phyloP scores from a whole-genome alignment of 2,113 vertebrate species.

The Notarius quadriscutis region DNA sequence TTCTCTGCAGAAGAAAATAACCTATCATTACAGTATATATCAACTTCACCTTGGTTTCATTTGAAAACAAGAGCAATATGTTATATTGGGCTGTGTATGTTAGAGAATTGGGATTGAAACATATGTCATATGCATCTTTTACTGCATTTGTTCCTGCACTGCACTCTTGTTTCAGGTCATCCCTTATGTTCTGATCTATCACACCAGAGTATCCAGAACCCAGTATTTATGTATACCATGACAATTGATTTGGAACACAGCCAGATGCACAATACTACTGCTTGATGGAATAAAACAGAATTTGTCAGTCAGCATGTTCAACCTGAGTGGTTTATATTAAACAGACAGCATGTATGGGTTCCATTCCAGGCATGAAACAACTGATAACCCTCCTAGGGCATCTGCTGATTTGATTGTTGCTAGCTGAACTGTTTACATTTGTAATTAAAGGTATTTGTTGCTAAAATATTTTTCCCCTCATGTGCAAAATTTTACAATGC shows the following conservation, averaged over 20 bases:
- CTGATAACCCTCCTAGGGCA: not conserved
- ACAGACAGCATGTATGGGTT: constrained; percentile 64
- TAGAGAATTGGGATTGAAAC: not conserved
- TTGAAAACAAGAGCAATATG: constrained; percentile 1
- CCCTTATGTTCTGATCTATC: constrained; percentile 70
- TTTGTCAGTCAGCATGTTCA: constrained; percentile 48
- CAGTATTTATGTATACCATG: constrained; percentile 73
- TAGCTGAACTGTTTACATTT: constrained; percentile 24
- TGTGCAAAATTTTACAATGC: not conserved
- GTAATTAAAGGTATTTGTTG: not conserved
- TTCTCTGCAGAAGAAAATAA: not conserved
- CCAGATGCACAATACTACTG: constrained; percentile 57
- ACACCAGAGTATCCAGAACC: constrained; percentile 83
- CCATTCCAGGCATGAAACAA: constrained; percentile 62
- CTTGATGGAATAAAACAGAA: constrained; percentile 61
- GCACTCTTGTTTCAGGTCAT: too few relatives aligned
- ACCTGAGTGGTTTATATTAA: constrained; percentile 59
- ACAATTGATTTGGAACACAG: constrained; percentile 59
- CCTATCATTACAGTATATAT: not conserved
- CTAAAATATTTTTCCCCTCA: not conserved
- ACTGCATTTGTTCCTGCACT: not conserved
- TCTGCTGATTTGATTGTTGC: not conserved
- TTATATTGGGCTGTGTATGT: not conserved
- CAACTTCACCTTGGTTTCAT: not conserved
- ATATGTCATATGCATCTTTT: not conserved